Base-by-base conservation (phyloP, 2,888 invertebrate species). In the Philaethria dido region DNA sequence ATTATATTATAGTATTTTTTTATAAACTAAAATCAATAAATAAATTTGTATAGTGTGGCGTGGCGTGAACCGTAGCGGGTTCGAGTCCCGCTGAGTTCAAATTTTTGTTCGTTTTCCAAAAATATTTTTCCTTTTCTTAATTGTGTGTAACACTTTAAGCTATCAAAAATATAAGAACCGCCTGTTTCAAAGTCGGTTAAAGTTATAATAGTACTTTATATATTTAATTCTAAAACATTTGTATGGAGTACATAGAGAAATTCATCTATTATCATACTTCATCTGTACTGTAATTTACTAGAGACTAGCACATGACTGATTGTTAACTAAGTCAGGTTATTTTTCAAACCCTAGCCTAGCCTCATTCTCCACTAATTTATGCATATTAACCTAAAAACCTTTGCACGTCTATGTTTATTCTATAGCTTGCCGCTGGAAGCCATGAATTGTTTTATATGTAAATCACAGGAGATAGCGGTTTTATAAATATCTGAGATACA, bases 391-490 rank as follows among this genome's bases (percentile, higher is more conserved):
- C 69, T 69, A 66, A 63, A 69, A 70, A 72, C 77, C 63, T 68
- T 70, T 69, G 57, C 62, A 54, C 52, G 33, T 47, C 44, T 59
- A 54, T 60, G 65, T 45, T 59, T 54, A 62, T 63, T 50, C 64
- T 66, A 79, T 79, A 73, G 77, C 75, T 71, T 69, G 73, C 73
- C 72, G 71, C 77, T 74, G 70, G 70, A 66, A 79, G 82, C 80
- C 78, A 78, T 78, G 74, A 74, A 42, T 65, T 50, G 68, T 57
- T 73, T 66, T 29, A 66, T 72, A 73, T 68, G 8, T 48, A 76
- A 75, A 62, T 5, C 5, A 76, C 14, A 47, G 59, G 71, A 62
- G 47, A n/a, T 13, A 9, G 60, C 45, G 47, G 2, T 55, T 57
- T 42, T 18, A 1, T 16, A 29, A n/a, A n/a, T n/a, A n/a, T n/a